Base-by-base conservation (phyloP, 2,113 vertebrate genomes). In the Spea multiplicata region DNA sequence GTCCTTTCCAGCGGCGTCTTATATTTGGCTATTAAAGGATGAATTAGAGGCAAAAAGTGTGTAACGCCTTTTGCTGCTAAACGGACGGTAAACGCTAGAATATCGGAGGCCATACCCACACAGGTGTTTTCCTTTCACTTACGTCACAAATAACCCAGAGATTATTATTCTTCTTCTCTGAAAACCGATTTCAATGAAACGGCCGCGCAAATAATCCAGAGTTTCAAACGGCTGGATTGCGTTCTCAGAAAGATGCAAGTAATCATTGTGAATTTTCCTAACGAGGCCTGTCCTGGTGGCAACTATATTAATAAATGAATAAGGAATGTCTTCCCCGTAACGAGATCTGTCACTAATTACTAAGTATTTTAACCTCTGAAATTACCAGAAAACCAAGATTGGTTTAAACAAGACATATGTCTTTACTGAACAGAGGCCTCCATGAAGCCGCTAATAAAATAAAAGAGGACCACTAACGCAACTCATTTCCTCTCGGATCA, bases 341-440 rank as follows among this genome's bases (percentile, higher is more conserved):
- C 78, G 48, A 80, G 71, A 80, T 80, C 71, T 80, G 78, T 80
- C 78, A 80, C 78, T 80, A 80, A 80, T 80, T 80, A 80, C 71
- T 62, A 80, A 80, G 71, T 68, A 80, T 80, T 80, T 80, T 80
- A 80, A 80, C 71, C 78, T 74, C 52, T 64, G 73, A 80, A 80
- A 80, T 80, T 80, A 74, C 78, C 71, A 80, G 78, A 74, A 30
- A 74, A 74, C 71, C 48, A 67, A 74, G 78, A 80, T 80, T 80
- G 71, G 71, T 68, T 74, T 80, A 80, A 80, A 80, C 78, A 74
- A 80, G 71, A 74, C 78, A 80, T 80, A 68, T 80, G 78, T 80
- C 78, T 80, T 80, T 73, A 61, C 66, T 74, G 74, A 80, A 72
- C 78, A 67, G 50, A 80, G 71, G 71, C 71, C 78, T 68, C 78